Conservation (phyloP, 1,140 invertebrate species). For the Cyphomyrmex costatus region DNA sequence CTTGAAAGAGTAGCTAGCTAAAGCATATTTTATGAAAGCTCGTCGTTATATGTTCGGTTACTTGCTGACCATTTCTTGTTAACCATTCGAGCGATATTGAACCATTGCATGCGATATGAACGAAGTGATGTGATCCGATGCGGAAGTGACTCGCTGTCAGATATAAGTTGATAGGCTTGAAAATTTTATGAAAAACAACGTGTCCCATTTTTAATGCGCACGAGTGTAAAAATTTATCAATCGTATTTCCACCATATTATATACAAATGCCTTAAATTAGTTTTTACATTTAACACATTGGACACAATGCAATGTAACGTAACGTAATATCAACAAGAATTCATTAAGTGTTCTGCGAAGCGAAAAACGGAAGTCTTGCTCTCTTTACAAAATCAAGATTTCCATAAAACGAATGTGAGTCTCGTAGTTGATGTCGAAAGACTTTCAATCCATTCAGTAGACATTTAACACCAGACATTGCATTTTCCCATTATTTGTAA, state of each 20-base stretch:
- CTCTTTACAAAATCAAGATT: conserved; percentile 53
- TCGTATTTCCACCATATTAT: not conserved
- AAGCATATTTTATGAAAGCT: conserved; percentile 41
- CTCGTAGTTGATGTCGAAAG: conserved; percentile 39
- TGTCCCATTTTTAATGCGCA: not conserved
- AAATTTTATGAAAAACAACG: not conserved
- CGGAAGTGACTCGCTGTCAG: conserved; percentile 17
- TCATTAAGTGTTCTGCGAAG: conserved; percentile 39
- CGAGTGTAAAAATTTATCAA: not conserved
- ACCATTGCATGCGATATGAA: conserved; percentile 13
- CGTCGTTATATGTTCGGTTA: conserved; percentile 2
- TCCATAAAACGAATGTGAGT: not conserved
- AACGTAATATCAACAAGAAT: not conserved
- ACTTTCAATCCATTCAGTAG: not conserved
- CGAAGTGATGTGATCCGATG: not conserved
- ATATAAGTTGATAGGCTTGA: conserved; percentile 8
- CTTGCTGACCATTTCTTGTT: conserved; percentile 30
- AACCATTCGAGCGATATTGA: not conserved
- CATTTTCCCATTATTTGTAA: conserved; percentile 69
- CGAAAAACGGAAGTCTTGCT: conserved; percentile 55
- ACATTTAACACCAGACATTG: not conserved
- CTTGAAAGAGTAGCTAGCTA: conserved; percentile 11
- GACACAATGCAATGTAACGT: not conserved
- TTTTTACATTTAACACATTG: conserved; percentile 14
- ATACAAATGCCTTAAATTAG: not conserved